Base-by-base conservation (phyloP, 2,113 vertebrate genomes). In the Pollimyrus isidori region DNA sequence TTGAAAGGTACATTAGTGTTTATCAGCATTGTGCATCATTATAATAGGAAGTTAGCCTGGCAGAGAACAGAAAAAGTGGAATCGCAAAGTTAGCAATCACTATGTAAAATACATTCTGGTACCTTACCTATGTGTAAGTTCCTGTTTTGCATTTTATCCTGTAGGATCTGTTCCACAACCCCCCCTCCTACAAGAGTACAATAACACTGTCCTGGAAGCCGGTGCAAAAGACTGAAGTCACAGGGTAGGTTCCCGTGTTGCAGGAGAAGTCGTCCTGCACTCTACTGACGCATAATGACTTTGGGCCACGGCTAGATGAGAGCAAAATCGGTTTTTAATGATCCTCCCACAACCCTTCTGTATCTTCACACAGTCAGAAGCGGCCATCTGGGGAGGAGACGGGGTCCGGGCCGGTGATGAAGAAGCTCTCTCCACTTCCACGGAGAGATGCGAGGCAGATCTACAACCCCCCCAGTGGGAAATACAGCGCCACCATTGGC, bases 81-180 rank as follows among this genome's bases (percentile, higher is more conserved):
- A 80, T 80, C 6, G 2, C 26, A 39, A 2, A 80, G 35, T 80
- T 80, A 6, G 73, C 73, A 80, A 4, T 80, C 30, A 39, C 15
- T 76, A 39, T 35, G 69, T 39, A 76, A 11, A 19, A 42, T 80
- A 17, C 19, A 39, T 42, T 19, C 3, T 35, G 13, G 30, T 80
- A 6, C 15, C 35, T 3, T 80, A 19, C 2, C 15, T 39, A 21
- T 83, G 19, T 52, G 10, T 35, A 48, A 69, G 30, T 45, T 17
- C 21, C 7, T 88, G 65, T 49, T 15, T 7, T 88, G 23, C 17
- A 13, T 69, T 21, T 17, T 39, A 5, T 76, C 45, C 26, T n/a
- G 91, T 4, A 99, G 98, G 98, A 99, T 95, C 97, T 99, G 50
- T 99, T 99, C 93, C 98, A 99, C 94, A 99, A 99, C 94, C 98